Conservation (phyloP, 2,113 vertebrate species). For the Megaceryle maxima region DNA sequence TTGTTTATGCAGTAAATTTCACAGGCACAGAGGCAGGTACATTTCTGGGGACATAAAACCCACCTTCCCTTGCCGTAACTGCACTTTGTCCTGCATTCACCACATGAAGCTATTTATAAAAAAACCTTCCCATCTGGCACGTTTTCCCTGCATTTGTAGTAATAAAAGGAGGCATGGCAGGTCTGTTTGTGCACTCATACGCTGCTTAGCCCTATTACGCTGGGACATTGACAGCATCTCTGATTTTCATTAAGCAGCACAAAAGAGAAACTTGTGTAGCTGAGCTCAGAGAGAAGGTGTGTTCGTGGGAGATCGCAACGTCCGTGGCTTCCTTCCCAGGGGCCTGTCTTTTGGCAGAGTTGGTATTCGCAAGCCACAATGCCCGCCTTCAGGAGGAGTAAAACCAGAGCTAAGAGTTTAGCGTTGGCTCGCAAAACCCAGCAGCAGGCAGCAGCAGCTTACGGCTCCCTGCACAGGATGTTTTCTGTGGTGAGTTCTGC, state of each 20-base stretch:
- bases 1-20: slow-evolving; percentile 56
- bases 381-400: slow-evolving; percentile 73
- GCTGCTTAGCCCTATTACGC: neutral
- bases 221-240: neutral
- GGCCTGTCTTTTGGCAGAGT: neutral
- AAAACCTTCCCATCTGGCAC: neutral
- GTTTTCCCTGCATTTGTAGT: neutral
- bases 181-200: neutral
- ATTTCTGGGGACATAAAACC: neutral
- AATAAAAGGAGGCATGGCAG: neutral
- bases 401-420: slow-evolving; percentile 74
- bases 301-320: neutral
- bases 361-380: slow-evolving; percentile 20
- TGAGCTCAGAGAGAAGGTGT: neutral
- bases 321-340: neutral
- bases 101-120: neutral
- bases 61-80: neutral
- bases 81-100: neutral
- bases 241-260: neutral
- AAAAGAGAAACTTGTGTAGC: neutral
- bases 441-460: slow-evolving; percentile 74
- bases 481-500: slow-evolving; percentile 75
- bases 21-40: neutral
- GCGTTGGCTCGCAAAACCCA: slow-evolving; percentile 75
- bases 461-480: slow-evolving; percentile 77